Evolutionary conservation across 2,888 invertebrate genomes (phyloP), one percentile per base, ranked within the genome.

Genomic region (Steromphala cineraria): DNA sequence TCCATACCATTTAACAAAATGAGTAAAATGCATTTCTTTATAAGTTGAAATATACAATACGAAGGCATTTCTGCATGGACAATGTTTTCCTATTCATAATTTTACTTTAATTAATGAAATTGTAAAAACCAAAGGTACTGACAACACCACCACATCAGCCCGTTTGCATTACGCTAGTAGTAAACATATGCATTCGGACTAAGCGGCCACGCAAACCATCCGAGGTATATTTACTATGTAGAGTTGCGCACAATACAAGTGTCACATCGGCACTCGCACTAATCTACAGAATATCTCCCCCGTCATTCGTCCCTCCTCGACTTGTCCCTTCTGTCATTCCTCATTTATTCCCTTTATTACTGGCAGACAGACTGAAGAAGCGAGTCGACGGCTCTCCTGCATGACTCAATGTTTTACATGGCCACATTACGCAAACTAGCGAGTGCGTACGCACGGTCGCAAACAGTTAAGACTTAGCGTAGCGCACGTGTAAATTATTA

Each of bases 371-470:
- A 15, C 62, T 62, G 62, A 62, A 62, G 62, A 62, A 28, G 8
- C 24, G 28, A 28, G 62, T n/a, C 62, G 28, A 62, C 62, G 7
- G 15, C 62, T 62, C 62, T 15, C 28, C 8, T 0, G 15, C 28
- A 24, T 62, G 62, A 62, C 7, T 62, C 62, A 62, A 62, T 62
- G 62, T 62, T 62, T 62, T 62, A 62, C 62, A 62, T 62, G 28
- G 13, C 24, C 28, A 62, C 62, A 62, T 28, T 62, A 28, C 62
- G 62, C 62, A 62, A 24, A 62, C 62, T 62, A 62, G 15, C 13
- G 62, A 24, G 62, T 62, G 62, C 62, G 62, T 62, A 62, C 24
- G 62, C 62, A 62, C 62, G 62, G 13, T 62, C 62, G 17, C 62
- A 62, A 62, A 62, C 62, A 62, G 24, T 62, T 28, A 24, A 28